These are phyloP conservation scores for Cossypha heuglini DNA, from an alignment of 2,797 vertebrate species.

Conservation along the genomic window DNA sequence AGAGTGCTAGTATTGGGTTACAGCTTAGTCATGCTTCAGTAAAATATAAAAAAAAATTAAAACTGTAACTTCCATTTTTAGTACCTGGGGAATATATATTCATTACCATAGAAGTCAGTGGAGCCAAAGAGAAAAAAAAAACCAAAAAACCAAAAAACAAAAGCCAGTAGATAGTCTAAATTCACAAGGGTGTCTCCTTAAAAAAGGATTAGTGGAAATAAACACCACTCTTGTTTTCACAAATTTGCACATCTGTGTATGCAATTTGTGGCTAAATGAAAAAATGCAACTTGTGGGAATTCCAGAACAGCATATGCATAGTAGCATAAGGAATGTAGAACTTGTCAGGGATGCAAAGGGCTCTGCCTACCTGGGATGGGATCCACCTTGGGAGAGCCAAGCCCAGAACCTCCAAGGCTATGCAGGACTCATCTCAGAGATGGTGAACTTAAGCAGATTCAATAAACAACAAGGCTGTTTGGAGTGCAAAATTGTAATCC, in stretches of 20 bases:
- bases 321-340: neutral
- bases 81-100: neutral
- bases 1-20: neutral
- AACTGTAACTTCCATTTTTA: neutral
- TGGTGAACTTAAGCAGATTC: neutral
- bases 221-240: neutral
- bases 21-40: neutral
- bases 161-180: neutral
- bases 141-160: neutral
- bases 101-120: neutral
- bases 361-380: neutral
- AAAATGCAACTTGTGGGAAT: neutral
- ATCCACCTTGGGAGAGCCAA: neutral
- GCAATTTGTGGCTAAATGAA: neutral
- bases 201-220: neutral
- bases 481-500: neutral
- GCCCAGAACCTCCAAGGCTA: neutral
- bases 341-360: neutral
- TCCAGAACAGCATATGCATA: neutral
- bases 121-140: neutral
- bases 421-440: neutral
- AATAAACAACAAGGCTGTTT: neutral
- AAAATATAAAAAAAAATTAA: neutral
- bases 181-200: neutral
- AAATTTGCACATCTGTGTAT: neutral